Conservation (phyloP, 2,797 vertebrate genomes). For the Rhincodon typus region DNA sequence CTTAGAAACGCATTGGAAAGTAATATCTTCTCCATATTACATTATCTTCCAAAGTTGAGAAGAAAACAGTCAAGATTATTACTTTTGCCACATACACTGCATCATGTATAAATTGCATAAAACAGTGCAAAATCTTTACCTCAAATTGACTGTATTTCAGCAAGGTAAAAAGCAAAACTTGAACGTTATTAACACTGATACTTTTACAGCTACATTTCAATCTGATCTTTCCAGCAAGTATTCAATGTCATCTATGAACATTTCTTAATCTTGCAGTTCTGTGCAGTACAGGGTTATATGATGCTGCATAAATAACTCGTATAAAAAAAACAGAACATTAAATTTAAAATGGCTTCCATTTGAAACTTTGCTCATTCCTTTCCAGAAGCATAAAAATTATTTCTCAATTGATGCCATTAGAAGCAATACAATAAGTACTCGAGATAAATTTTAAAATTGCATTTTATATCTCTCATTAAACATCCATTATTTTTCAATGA, state of each 20-base stretch:
- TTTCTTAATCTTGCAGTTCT: background rate
- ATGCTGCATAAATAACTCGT: background rate
- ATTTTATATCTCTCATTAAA: background rate
- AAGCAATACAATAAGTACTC: background rate
- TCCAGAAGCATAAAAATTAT: background rate
- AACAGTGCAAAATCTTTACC: background rate
- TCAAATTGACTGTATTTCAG: background rate
- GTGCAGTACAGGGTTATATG: background rate
- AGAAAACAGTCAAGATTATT: background rate
- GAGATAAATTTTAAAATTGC: background rate
- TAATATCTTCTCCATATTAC: background rate
- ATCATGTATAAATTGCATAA: background rate
- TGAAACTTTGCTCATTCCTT: background rate
- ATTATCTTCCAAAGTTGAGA: background rate
- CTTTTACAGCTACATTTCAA: background rate
- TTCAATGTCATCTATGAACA: background rate
- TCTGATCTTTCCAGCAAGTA: background rate
- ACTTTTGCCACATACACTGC: background rate
- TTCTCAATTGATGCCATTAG: background rate
- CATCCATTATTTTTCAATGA: background rate
- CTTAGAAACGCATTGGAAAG: background rate
- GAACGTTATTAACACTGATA: background rate
- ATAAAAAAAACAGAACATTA: background rate
- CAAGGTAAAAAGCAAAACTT: background rate
- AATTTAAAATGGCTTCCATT: background rate